These are phyloP conservation scores for Glyptemys insculpta DNA, from an alignment of 2,797 vertebrate species.

Conservation along the genomic window DNA sequence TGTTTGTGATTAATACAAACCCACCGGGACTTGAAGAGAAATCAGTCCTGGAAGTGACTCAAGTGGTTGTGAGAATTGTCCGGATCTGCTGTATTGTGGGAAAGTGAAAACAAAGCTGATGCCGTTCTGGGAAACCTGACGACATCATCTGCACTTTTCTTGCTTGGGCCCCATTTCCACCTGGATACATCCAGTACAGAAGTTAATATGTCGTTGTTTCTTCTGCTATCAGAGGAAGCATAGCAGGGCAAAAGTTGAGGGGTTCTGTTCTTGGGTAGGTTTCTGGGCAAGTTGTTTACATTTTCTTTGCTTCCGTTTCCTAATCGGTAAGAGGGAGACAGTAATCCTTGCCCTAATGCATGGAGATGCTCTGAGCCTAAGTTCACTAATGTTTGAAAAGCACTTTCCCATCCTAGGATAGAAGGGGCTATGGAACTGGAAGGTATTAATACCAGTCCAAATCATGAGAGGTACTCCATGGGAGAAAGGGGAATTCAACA, in stretches of 20 bases:
- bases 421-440: not conserved
- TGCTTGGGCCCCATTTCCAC: fast-evolving
- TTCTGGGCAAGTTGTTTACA: not conserved
- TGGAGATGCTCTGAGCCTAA: not conserved
- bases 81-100: fast-evolving
- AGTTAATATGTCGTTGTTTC: not conserved
- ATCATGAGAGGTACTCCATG: not conserved
- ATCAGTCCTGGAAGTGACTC: not conserved
- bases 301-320: not conserved
- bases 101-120: not conserved
- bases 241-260: not conserved
- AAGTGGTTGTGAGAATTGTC: not conserved
- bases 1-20: not conserved
- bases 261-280: not conserved
- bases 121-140: not conserved
- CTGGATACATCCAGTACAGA: not conserved
- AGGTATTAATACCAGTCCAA: not conserved
- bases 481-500: not conserved
- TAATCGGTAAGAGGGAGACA: not conserved
- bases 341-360: not conserved
- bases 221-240: not conserved
- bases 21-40: fast-evolving
- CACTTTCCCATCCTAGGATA: not conserved
- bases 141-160: not conserved
- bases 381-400: no score